These are phyloP conservation scores for Hyperoplus lanceolatus DNA, from an alignment of 2,797 vertebrate species.

Conservation along the genomic window DNA sequence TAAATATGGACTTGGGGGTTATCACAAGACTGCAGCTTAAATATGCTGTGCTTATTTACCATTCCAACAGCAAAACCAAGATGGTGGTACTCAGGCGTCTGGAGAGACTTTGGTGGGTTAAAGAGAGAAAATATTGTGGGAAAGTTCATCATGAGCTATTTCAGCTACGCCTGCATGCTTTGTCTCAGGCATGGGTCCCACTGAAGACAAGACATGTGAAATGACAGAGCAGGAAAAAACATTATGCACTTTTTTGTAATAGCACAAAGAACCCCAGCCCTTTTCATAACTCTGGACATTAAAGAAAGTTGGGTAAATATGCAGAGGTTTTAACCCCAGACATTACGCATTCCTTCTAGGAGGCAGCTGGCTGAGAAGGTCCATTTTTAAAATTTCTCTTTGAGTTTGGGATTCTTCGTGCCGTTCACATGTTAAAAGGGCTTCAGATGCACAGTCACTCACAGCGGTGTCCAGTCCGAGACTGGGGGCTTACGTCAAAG, in stretches of 20 bases:
- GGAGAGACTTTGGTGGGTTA: constrained; percentile 72
- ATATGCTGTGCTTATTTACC: constrained; percentile 70
- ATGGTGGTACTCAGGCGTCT: constrained; percentile 53
- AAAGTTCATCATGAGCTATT: constrained; percentile 87
- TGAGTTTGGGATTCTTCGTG: constrained; percentile 50
- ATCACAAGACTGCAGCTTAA: constrained; percentile 60
- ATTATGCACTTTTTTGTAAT: constrained; percentile 80
- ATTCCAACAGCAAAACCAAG: constrained; percentile 63
- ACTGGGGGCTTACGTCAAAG: constrained; percentile 18
- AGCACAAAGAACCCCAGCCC: constrained; percentile 80
- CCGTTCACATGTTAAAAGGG: constrained; percentile 52
- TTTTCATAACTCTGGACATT: constrained; percentile 77
- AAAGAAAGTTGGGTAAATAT: constrained; percentile 80
- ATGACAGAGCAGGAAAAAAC: constrained; percentile 83
- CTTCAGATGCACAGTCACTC: constrained; percentile 46
- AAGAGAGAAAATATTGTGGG: constrained; percentile 83
- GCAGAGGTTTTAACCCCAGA: constrained; percentile 77
- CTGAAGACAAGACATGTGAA: constrained; percentile 76
- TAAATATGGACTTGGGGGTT: constrained; percentile 60
- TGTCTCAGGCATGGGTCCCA: constrained; percentile 72
- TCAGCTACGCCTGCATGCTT: constrained; percentile 80
- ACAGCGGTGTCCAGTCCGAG: constrained; percentile 4
- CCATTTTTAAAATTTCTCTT: constrained; percentile 45
- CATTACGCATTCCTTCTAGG: constrained; percentile 55
- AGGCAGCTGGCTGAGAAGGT: constrained; percentile 52